These are phyloP conservation scores for Epizoanthus scotinus DNA, from an alignment of 92 coral and sea anemone species.

Conservation along the genomic window DNA sequence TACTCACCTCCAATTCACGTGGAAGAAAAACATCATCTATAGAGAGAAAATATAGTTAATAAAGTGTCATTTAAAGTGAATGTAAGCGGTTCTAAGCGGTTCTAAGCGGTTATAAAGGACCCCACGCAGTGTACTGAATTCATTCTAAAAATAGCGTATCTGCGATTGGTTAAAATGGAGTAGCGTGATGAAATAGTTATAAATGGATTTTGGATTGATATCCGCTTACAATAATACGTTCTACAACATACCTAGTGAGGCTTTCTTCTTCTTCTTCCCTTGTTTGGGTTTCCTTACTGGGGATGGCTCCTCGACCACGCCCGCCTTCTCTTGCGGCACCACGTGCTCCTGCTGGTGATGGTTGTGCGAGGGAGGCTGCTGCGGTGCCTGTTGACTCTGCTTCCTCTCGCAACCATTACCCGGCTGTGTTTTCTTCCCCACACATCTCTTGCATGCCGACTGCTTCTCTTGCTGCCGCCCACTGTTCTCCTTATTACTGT, in stretches of 20 bases:
- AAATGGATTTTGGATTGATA: too few relatives aligned
- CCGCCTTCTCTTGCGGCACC: not conserved
- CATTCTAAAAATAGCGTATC: too few relatives aligned
- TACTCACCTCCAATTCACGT: conserved; percentile 28
- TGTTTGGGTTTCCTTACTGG: conserved; percentile 18
- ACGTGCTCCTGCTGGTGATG: too few relatives aligned
- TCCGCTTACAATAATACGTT: too few relatives aligned
- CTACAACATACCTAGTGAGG: conserved; percentile 3
- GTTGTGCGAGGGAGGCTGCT: not conserved
- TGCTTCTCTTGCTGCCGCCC: conserved; percentile 28
- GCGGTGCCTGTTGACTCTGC: conserved; percentile 6
- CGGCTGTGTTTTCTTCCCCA: not conserved
- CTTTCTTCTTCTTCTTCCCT: conserved; percentile 37
- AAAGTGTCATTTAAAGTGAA: too few relatives aligned
- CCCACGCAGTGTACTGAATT: too few relatives aligned
- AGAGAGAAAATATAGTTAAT: not conserved
- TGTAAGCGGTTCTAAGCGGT: too few relatives aligned
- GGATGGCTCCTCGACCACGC: not conserved
- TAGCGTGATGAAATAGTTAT: too few relatives aligned
- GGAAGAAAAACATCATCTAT: conserved; percentile 30
- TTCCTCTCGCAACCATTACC: conserved; percentile 5
- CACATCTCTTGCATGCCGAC: not conserved
- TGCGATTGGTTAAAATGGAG: too few relatives aligned
- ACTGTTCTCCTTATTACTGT: conserved; percentile 31
- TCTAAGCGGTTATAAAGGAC: too few relatives aligned